Conservation (phyloP, 2,888 invertebrate genomes). For the Julus scandinavius region DNA sequence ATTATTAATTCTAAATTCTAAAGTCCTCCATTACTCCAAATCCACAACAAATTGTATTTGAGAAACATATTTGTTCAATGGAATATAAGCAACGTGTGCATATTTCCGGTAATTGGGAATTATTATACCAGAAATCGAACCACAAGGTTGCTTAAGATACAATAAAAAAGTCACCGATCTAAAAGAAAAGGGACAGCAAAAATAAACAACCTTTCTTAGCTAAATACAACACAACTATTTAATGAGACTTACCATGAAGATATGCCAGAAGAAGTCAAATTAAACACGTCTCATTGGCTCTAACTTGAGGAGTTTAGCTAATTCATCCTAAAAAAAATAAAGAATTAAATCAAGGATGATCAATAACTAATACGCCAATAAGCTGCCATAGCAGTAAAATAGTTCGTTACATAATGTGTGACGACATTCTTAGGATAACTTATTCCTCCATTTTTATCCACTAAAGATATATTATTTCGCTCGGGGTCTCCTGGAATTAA, state of each 20-base stretch:
- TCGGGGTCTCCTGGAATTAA: conserved; percentile 90
- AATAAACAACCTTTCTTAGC: not conserved
- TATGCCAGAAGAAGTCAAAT: not conserved
- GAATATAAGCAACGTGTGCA: no score
- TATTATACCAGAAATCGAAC: no score
- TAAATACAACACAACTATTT: not conserved
- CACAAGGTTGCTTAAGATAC: no score
- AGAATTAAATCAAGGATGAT: not conserved
- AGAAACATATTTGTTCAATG: no score
- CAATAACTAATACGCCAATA: not conserved
- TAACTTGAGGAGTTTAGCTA: conserved; percentile 49
- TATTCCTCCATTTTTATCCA: conserved; percentile 79
- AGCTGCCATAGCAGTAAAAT: not conserved
- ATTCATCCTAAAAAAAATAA: conserved; percentile 52
- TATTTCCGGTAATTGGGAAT: no score
- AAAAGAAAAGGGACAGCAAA: not conserved
- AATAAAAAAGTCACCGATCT: no score
- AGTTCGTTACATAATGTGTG: conserved; percentile 70
- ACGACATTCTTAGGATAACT: conserved; percentile 82
- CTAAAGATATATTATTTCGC: conserved; percentile 73
- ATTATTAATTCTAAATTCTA: no score
- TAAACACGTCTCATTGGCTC: conserved; percentile 48
- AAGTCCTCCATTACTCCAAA: no score
- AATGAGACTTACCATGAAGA: no score
- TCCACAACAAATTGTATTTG: no score